Percentiles rank a stretch among this genome's conserved stretches.
phyloP scores from a whole-genome alignment of 2,113 vertebrate genomes.

The Lamprologus tigripictilis region DNA sequence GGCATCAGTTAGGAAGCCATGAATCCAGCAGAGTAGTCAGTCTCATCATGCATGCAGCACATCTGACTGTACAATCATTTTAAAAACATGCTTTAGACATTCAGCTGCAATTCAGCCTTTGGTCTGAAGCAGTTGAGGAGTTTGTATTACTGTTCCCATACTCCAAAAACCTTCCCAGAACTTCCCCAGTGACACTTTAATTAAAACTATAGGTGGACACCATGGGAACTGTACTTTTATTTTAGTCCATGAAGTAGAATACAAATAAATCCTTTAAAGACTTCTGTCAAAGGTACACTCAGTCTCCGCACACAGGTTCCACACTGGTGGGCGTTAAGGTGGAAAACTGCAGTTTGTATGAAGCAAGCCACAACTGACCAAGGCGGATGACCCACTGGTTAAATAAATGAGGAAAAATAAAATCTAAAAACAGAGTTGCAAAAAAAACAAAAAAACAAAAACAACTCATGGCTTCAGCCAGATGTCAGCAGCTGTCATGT shows the following conservation, averaged over 20 bases:
- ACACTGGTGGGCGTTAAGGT: background rate
- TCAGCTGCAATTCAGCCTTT: background rate
- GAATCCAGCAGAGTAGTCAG: background rate
- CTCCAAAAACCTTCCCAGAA: background rate
- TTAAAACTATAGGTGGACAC: background rate
- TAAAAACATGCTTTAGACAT: background rate
- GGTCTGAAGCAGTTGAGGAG: background rate
- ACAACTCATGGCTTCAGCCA: background rate
- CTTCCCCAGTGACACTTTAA: background rate
- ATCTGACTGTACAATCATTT: background rate
- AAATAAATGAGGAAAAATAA: background rate
- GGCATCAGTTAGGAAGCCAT: background rate
- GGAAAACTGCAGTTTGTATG: background rate
- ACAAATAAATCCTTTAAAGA: background rate
- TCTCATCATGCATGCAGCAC: background rate
- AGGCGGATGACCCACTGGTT: background rate
- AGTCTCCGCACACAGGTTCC: background rate
- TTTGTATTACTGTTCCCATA: background rate
- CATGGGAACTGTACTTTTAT: background rate
- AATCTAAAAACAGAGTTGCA: background rate
- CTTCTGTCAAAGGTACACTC: background rate
- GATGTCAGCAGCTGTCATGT: background rate
- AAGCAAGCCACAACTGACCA: background rate
- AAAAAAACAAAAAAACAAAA: fast-evolving
- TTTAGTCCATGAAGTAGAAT: background rate